Conservation (phyloP, 2,888 invertebrate genomes). For the Pediacus dermestoides region DNA sequence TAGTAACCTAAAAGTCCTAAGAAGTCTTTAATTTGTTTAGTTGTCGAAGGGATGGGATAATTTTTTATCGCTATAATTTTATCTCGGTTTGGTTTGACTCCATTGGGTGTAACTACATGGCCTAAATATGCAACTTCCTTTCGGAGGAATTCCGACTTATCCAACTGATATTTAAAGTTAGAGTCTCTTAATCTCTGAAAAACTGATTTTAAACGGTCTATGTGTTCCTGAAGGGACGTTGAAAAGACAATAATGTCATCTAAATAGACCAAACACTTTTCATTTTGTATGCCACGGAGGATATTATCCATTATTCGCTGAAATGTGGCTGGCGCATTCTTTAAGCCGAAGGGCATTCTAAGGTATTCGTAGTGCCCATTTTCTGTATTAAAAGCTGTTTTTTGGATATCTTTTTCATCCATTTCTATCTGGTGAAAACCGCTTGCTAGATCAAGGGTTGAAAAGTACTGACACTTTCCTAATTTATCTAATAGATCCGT, state of each 20-base stretch:
- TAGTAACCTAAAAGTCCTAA: constrained; percentile 25
- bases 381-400: constrained; percentile 15
- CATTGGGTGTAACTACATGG: too few relatives aligned
- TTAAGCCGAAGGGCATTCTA: constrained; percentile 31
- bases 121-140: constrained; percentile 21
- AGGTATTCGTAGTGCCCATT: constrained; percentile 18
- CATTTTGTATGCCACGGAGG: too few relatives aligned
- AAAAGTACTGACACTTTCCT: constrained; percentile 25
- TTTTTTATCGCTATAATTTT: constrained; percentile 22
- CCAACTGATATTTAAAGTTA: constrained; percentile 22
- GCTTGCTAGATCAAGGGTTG: too few relatives aligned
- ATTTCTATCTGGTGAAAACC: constrained; percentile 21
- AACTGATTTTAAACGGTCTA: constrained; percentile 8
- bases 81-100: constrained; percentile 23
- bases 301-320: constrained; percentile 27
- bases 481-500: constrained; percentile 29
- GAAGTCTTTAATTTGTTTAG: constrained; percentile 24
- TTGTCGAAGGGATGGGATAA: constrained; percentile 24
- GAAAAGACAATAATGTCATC: constrained; percentile 6
- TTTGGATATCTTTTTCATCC: constrained; percentile 9
- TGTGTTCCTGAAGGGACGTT: constrained; percentile 10
- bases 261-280: too few relatives aligned
- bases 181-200: constrained; percentile 16
- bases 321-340: constrained; percentile 28
- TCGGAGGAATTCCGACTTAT: constrained; percentile 18